phyloP scores from a whole-genome alignment of 1,140 invertebrate species.

The Leptopilina clavipes region DNA sequence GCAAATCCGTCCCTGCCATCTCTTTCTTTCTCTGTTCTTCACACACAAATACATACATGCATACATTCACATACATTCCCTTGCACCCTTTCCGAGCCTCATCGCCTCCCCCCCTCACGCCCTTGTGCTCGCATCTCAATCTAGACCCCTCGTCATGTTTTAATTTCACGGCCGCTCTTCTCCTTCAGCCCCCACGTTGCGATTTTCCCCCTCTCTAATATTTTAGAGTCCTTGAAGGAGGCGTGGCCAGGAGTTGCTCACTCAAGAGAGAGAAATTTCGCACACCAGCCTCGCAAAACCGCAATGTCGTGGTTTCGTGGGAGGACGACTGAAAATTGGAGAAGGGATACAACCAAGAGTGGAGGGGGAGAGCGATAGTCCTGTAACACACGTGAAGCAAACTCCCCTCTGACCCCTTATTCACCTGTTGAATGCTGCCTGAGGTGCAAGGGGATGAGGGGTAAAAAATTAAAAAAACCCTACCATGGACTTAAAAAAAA shows the following conservation, averaged over 20 bases:
- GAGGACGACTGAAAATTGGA: constrained; percentile 37
- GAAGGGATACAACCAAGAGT: constrained; percentile 33
- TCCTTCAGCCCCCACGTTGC: constrained; percentile 51
- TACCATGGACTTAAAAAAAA: too few species aligned
- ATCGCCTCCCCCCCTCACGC: constrained; percentile 42
- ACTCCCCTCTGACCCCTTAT: constrained; percentile 48
- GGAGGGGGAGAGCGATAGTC: constrained; percentile 46
- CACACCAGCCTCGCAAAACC: constrained; percentile 36
- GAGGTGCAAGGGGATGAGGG: constrained; percentile 41
- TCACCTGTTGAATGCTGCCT: constrained; percentile 47
- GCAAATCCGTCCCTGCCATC: constrained; percentile 17
- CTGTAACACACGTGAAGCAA: constrained; percentile 49
- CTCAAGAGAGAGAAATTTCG: constrained; percentile 37
- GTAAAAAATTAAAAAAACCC: neutral
- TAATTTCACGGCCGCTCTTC: constrained; percentile 70
- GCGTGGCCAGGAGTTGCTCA: constrained; percentile 50
- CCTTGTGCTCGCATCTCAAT: constrained; percentile 66
- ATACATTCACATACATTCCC: neutral
- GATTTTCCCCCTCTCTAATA: constrained; percentile 49
- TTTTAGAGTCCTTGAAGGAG: constrained; percentile 48
- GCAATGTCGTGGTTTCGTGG: constrained; percentile 47
- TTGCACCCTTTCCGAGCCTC: constrained; percentile 40
- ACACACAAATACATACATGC: constrained; percentile 39
- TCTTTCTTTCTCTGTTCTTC: constrained; percentile 43
- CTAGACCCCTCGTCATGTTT: constrained; percentile 70